Evolutionary conservation across 2,888 invertebrate species (phyloP).

Genomic region (Eurois occulta): DNA sequence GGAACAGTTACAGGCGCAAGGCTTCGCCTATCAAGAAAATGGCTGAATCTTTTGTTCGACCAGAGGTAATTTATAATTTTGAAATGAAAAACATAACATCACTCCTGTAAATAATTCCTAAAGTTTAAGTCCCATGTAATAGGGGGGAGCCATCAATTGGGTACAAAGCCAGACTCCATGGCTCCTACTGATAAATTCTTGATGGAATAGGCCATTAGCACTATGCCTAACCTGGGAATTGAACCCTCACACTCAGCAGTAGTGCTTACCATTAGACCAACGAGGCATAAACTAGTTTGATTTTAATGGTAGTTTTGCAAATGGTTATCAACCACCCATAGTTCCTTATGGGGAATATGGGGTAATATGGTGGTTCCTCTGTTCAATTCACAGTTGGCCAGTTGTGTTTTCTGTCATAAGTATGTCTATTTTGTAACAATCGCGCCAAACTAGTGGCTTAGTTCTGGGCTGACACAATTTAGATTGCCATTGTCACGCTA

Average conservation of each 20-base stretch:
- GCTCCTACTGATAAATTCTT: background rate
- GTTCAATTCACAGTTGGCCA: background rate
- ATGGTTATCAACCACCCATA: background rate
- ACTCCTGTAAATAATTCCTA: background rate
- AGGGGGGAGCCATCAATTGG: background rate
- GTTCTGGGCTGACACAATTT: too few species aligned
- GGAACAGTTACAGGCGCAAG: constrained; percentile 75
- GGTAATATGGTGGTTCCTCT: too few species aligned
- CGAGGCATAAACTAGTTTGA: background rate
- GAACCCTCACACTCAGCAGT: background rate
- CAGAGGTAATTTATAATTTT: constrained; percentile 73
- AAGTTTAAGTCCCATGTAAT: background rate
- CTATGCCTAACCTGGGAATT: background rate
- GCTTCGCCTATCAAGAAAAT: constrained; percentile 68
- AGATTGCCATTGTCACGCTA: too few species aligned
- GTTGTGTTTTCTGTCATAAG: background rate
- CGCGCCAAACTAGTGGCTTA: too few species aligned
- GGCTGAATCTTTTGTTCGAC: constrained; percentile 75
- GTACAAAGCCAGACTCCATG: background rate
- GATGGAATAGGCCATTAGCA: background rate
- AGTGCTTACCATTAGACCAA: background rate
- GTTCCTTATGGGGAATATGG: too few species aligned
- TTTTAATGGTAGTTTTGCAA: background rate
- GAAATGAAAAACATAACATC: background rate
- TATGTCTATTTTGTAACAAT: too few species aligned